phyloP scores from a whole-genome alignment of 2,113 vertebrate species.

The Clinocottus analis region DNA sequence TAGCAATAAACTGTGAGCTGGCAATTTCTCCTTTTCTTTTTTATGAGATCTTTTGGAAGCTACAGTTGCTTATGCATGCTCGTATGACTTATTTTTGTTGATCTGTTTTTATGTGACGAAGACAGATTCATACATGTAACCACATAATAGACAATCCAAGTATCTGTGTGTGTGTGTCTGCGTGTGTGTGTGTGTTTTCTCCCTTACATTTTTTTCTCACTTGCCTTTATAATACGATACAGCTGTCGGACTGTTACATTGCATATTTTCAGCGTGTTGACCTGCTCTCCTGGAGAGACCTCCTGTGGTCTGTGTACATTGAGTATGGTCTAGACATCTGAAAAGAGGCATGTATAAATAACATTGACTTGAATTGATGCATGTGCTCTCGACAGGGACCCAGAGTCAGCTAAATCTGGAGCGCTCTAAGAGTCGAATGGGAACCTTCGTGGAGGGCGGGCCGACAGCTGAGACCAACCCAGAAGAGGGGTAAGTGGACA shows the following conservation, averaged over 20 bases:
- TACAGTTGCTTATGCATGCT: neutral
- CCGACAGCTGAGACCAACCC: constrained; percentile 64
- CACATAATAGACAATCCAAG: neutral
- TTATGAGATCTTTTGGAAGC: neutral
- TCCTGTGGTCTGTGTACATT: neutral
- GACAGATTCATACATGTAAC: neutral
- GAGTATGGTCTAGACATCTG: neutral
- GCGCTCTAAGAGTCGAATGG: constrained; percentile 80
- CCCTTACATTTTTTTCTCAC: neutral
- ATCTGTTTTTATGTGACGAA: neutral
- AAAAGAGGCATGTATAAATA: neutral
- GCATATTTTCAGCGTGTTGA: neutral
- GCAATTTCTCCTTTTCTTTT: neutral
- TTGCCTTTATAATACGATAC: neutral
- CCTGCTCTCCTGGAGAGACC: constrained; percentile 6
- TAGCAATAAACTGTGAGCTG: neutral
- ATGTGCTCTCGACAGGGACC: constrained; percentile 66
- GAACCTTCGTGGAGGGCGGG: constrained; percentile 76
- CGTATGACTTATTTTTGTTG: neutral
- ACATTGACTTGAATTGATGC: neutral
- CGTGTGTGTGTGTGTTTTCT: neutral
- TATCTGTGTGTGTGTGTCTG: no score
- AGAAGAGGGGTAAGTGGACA: constrained; percentile 78
- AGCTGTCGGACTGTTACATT: neutral
- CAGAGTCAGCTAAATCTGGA: constrained; percentile 82